phyloP scores from a whole-genome alignment of 2,888 invertebrate species.

The Dendrolimus pini region DNA sequence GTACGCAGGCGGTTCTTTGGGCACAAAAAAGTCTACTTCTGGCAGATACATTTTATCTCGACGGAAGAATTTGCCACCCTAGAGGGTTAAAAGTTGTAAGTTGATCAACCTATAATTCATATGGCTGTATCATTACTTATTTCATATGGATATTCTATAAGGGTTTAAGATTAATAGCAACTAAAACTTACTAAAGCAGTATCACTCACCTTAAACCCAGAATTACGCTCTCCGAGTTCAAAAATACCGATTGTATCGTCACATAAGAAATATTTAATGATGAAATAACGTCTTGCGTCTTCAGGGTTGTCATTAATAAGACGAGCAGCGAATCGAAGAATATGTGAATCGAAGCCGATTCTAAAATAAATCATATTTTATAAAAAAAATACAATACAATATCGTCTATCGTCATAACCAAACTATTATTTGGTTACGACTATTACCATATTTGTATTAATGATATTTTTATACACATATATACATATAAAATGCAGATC shows the following conservation, averaged over 20 bases:
- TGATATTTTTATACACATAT: conserved; percentile 1
- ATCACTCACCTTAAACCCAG: conserved; percentile 72
- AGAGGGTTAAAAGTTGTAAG: conserved; percentile 1
- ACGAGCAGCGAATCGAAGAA: conserved; percentile 87
- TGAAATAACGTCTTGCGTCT: conserved; percentile 82
- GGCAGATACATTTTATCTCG: conserved; percentile 84
- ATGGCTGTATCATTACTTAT: too few species aligned
- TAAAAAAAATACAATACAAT: too few species aligned
- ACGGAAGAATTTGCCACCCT: conserved; percentile 81
- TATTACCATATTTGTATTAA: background rate
- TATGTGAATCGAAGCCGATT: conserved; percentile 83
- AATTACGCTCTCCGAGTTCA: conserved; percentile 85
- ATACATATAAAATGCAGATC: too few species aligned
- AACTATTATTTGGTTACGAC: too few species aligned
- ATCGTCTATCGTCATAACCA: too few species aligned
- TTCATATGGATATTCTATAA: too few species aligned
- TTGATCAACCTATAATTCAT: too few species aligned
- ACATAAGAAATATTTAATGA: conserved; percentile 86
- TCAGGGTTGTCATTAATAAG: conserved; percentile 83
- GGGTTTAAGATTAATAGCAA: background rate
- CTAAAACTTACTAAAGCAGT: background rate
- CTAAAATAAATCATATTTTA: conserved; percentile 44
- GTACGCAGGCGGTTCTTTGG: conserved; percentile 85
- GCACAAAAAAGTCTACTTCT: conserved; percentile 82
- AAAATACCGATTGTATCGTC: conserved; percentile 91